Base-by-base conservation (phyloP, 1,140 invertebrate species). In the Brachionus rubens region DNA sequence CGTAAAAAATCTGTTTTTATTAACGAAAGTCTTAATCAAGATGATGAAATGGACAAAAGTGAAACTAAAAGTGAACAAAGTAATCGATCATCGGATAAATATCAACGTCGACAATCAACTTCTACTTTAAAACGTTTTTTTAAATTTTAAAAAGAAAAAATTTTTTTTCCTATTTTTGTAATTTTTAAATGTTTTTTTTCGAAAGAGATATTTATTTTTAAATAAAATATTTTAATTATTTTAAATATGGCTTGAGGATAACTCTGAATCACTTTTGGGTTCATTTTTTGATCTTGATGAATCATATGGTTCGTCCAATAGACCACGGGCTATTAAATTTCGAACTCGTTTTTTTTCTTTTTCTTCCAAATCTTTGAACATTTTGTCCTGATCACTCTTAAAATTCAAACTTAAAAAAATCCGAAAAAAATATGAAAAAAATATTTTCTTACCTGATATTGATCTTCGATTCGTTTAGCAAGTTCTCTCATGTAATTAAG, bases 101-200 rank as follows among this genome's bases (percentile, higher is more conserved):
- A 54, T 28, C 21, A 52, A 28, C 24, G 52, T 21, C 10, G 52
- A 30, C 52, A 54, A 54, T 54, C 52, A 12, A 54, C 43, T 33
- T 70, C 67, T 16, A 70, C 67, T 12, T 33, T 70, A 48, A 47
- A 70, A 21, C 67, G 67, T 16, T 47, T 70, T 10, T 70, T 70
- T 50, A 70, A 36, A 43, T 43, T 43, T 43, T 5, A 43, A 43
- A 43, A 12, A 43, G n/a, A n/a, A 43, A 10, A 43, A 43, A 43
- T 12, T 43, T 2, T 43, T 43, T 5, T 43, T 10, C 4, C n/a
- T 10, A 43, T 12, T 43, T 43, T 43, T 43, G 1, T 43, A 43
- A 2, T 43, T n/a, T n/a, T n/a, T n/a, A n/a, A n/a, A n/a, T n/a
- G n/a, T n/a, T n/a, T n/a, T n/a, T n/a, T n/a, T n/a, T n/a, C n/a